Evolutionary conservation across 1,140 invertebrate genomes (phyloP).

Genomic region (Ectropis grisescens): DNA sequence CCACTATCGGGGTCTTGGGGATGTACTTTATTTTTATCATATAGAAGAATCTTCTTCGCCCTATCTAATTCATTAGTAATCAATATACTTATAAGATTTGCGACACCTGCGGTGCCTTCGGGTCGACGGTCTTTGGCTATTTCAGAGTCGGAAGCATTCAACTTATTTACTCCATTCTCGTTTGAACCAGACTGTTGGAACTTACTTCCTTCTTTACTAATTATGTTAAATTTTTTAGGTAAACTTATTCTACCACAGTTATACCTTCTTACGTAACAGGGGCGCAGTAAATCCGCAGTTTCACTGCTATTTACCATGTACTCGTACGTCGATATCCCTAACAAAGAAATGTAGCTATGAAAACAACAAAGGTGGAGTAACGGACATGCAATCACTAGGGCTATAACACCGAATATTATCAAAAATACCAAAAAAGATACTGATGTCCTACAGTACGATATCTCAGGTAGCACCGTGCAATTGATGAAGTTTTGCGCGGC

Average conservation of each 20-base stretch:
- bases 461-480: slow-evolving; percentile 23
- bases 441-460: slow-evolving; percentile 41
- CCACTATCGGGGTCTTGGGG: slow-evolving; percentile 23
- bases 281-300: not conserved
- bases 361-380: slow-evolving; percentile 91
- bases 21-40: slow-evolving; percentile 49
- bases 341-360: slow-evolving; percentile 87
- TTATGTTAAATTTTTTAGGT: slow-evolving; percentile 8
- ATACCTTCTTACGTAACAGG: slow-evolving; percentile 7
- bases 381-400: slow-evolving; percentile 81
- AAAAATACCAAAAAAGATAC: slow-evolving; percentile 75
- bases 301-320: slow-evolving; percentile 72
- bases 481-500: slow-evolving; percentile 51
- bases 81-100: slow-evolving; percentile 32
- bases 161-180: too few relatives aligned
- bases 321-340: slow-evolving; percentile 92
- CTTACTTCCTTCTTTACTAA: slow-evolving; percentile 1
- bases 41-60: slow-evolving; percentile 35
- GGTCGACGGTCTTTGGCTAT: too few relatives aligned
- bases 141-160: too few relatives aligned
- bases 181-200: too few relatives aligned
- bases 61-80: slow-evolving; percentile 41
- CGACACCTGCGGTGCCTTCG: too few relatives aligned
- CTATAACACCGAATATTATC: slow-evolving; percentile 76
- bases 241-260: slow-evolving; percentile 12